Conservation (phyloP, 2,113 vertebrate species). For the Phoenicopterus ruber region DNA sequence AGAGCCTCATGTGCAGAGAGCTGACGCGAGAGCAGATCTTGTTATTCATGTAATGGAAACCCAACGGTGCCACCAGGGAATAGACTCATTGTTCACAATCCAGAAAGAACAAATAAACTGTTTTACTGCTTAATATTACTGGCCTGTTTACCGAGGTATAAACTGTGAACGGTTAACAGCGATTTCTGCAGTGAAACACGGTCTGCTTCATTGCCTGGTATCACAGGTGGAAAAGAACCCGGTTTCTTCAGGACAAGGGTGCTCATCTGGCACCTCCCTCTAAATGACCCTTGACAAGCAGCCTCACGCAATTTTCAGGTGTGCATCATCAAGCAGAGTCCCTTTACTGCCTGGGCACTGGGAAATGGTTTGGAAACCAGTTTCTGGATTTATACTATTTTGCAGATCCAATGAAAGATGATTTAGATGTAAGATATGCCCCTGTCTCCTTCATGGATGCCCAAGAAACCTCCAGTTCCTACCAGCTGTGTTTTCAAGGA, state of each 20-base stretch:
- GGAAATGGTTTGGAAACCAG: neutral
- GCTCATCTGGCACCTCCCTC: neutral
- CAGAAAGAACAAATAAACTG: conserved; percentile 37
- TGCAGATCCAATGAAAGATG: neutral
- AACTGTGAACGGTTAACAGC: neutral
- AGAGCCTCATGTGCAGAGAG: neutral
- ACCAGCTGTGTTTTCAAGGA: neutral
- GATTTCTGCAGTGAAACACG: neutral
- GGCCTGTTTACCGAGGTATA: neutral
- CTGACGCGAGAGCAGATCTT: neutral
- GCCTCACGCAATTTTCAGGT: rapidly evolving
- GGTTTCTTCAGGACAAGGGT: neutral
- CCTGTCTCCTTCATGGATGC: neutral
- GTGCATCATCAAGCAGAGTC: neutral
- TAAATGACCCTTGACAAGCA: neutral
- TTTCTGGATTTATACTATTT: neutral
- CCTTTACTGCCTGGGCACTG: neutral
- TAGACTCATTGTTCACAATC: neutral
- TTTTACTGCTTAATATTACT: neutral
- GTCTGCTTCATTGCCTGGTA: neutral
- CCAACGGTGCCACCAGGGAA: neutral
- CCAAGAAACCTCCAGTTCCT: neutral
- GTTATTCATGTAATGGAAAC: neutral
- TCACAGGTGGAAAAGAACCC: neutral
- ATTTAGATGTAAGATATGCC: neutral